Conservation (phyloP, 53 echinoderm and acorn worm species). For the Mesocentrotus franciscanus region DNA sequence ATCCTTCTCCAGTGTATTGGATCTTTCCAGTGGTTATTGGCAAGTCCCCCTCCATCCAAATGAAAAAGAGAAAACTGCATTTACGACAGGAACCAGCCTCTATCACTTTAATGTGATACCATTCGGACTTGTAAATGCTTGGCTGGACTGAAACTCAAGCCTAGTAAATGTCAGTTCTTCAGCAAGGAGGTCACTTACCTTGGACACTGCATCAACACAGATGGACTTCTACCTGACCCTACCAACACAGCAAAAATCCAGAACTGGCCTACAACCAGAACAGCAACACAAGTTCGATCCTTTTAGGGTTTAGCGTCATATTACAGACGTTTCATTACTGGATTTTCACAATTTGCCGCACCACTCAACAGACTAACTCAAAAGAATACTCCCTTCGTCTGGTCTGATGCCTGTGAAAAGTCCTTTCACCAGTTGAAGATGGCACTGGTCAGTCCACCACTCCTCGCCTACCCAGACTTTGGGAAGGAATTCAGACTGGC, state of each 20-base stretch:
- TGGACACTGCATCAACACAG: constrained; percentile 50
- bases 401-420: constrained; percentile 73
- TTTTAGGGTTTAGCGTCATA: constrained; percentile 76
- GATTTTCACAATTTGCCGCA: constrained; percentile 67
- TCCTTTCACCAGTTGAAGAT: constrained; percentile 60
- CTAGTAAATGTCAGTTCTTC: constrained; percentile 56
- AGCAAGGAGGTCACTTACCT: constrained; percentile 59
- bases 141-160: constrained; percentile 40
- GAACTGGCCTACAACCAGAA: constrained; percentile 62
- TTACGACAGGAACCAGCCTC: constrained; percentile 57
- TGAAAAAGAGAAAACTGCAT: constrained; percentile 54
- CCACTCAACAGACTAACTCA: constrained; percentile 73
- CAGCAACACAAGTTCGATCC: too few relatives aligned
- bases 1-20: constrained; percentile 69
- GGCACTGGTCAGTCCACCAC: constrained; percentile 44
- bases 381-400: constrained; percentile 58
- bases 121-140: neutral
- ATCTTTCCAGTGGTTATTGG: constrained; percentile 51
- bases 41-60: constrained; percentile 55
- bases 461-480: constrained; percentile 74
- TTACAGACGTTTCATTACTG: constrained; percentile 71
- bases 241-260: constrained; percentile 61
- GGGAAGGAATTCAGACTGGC: constrained; percentile 40
- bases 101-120: constrained; percentile 3
- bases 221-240: constrained; percentile 75